Evolutionary conservation across 1,140 invertebrate genomes (phyloP).

Genomic region (Dendroctonus ponderosae): DNA sequence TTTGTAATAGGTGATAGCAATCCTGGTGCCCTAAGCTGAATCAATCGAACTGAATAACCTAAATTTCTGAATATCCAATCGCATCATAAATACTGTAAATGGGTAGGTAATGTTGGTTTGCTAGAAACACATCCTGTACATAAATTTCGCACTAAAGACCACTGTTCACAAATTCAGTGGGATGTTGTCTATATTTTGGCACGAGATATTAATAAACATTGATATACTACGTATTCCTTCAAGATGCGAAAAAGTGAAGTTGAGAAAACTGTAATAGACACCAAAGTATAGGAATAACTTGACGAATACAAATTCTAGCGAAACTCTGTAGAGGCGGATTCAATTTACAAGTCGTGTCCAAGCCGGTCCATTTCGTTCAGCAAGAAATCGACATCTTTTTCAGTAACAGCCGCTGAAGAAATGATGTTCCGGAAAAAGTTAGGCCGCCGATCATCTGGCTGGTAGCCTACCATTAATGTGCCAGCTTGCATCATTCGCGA

Average conservation of each 20-base stretch:
- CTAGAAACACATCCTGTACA: not conserved
- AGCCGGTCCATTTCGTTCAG: slow-evolving; percentile 89
- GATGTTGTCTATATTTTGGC: not conserved
- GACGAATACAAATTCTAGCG: too few relatives aligned
- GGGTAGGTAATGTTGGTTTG: not conserved
- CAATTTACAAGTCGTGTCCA: slow-evolving; percentile 80
- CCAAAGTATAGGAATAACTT: too few relatives aligned
- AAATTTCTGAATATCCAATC: too few relatives aligned
- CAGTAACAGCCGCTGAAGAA: slow-evolving; percentile 87
- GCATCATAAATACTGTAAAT: too few relatives aligned
- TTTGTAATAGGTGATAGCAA: too few relatives aligned
- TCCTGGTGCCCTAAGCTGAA: too few relatives aligned
- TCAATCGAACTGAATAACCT: too few relatives aligned
- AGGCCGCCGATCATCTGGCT: slow-evolving; percentile 87
- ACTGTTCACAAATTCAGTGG: not conserved
- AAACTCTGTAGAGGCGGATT: too few relatives aligned
- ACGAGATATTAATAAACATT: too few relatives aligned
- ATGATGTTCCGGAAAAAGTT: slow-evolving; percentile 99
- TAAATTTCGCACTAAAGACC: not conserved
- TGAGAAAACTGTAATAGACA: too few relatives aligned
- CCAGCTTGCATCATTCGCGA: slow-evolving; percentile 96
- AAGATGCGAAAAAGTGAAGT: too few relatives aligned
- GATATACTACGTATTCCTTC: too few relatives aligned
- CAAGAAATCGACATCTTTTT: slow-evolving; percentile 89
- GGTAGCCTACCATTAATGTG: slow-evolving; percentile 96